Conservation (phyloP, 2,888 invertebrate genomes). For the Drosophila putrida region DNA sequence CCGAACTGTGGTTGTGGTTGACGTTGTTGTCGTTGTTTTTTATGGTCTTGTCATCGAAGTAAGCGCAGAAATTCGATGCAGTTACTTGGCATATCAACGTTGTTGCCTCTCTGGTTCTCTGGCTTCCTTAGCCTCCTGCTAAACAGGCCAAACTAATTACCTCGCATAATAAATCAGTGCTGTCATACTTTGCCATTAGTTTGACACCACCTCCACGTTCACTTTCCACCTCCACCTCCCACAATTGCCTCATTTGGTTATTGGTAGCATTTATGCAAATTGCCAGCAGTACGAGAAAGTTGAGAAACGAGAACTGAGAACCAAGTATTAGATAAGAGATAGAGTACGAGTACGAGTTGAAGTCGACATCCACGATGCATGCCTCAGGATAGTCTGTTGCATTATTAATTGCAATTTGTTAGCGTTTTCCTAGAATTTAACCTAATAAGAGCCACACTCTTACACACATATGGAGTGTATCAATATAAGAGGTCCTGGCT, state of each 20-base stretch:
- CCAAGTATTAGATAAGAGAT: slow-evolving; percentile 10
- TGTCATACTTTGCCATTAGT: slow-evolving; percentile 76
- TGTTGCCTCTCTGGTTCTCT: slow-evolving; percentile 24
- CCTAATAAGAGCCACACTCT: slow-evolving; percentile 52
- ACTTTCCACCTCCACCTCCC: neutral
- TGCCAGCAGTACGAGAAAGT: slow-evolving; percentile 44
- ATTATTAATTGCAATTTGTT: slow-evolving; percentile 76
- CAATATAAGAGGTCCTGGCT: neutral
- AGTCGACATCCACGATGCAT: slow-evolving; percentile 11
- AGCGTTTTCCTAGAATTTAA: slow-evolving; percentile 62
- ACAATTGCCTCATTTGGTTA: slow-evolving; percentile 20
- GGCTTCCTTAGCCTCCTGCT: slow-evolving; percentile 49
- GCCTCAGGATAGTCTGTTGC: slow-evolving; percentile 45
- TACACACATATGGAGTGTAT: neutral
- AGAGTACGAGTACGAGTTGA: neutral
- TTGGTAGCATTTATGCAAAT: slow-evolving; percentile 75
- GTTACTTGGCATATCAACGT: slow-evolving; percentile 14
- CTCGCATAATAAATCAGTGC: slow-evolving; percentile 75
- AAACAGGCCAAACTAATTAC: slow-evolving; percentile 79
- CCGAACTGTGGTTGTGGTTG: slow-evolving; percentile 18
- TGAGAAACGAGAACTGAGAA: slow-evolving; percentile 8
- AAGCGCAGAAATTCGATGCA: slow-evolving; percentile 64
- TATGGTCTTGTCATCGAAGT: slow-evolving; percentile 48
- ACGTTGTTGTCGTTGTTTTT: slow-evolving; percentile 32
- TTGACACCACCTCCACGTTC: slow-evolving; percentile 54